Base-by-base conservation (phyloP, 2,113 vertebrate species). In the Ciconia boyciana region DNA sequence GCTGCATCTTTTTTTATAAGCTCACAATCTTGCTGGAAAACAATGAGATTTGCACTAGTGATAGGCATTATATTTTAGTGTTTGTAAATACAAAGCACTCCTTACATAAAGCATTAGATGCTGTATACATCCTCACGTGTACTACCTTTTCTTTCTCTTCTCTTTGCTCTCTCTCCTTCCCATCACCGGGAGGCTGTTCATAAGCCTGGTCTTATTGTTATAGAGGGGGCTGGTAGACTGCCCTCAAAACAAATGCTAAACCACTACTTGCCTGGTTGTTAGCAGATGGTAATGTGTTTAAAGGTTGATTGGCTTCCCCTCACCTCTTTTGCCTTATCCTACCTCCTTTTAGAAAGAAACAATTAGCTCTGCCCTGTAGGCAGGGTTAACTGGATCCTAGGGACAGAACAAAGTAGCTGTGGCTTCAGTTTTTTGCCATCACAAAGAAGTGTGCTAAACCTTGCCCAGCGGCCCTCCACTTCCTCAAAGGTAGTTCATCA, bases 241-340 rank as follows among this genome's bases (percentile, higher is more conserved):
- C 70, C 48, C 65, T 93, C 32, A 58, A 87, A 86, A 75, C 68
- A 70, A 60, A 82, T 81, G 48, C 60, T 82, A 83, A 92, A 64
- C 66, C 77, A 61, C 48, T 57, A 4, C 52, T 87, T 94, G 75
- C 75, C 80, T 62, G 57, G 52, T 54, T 83, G 34, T 76, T 78
- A 89, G 84, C 91, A 96, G 95, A 93, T 90, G 72, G 90, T 76
- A 49, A 74, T 88, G 88, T 65, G 43, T 83, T 66, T 82, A 72
- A 83, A 75, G 80, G 83, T 68, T 81, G 51, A 70, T 89, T 91
- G 84, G 89, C 93, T 92, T 90, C 71, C 72, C 69, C 74, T 75
- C 61, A 54, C 86, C 65, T 87, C 75, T 89, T 93, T 48, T 93
- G 72, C 88, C 54, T 91, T 88, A 41, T 84, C 69, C 75, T 43